Evolutionary conservation across 1,140 invertebrate species (phyloP), one percentile per base, ranked within the genome.

Genomic region (Helicoverpa armigera): DNA sequence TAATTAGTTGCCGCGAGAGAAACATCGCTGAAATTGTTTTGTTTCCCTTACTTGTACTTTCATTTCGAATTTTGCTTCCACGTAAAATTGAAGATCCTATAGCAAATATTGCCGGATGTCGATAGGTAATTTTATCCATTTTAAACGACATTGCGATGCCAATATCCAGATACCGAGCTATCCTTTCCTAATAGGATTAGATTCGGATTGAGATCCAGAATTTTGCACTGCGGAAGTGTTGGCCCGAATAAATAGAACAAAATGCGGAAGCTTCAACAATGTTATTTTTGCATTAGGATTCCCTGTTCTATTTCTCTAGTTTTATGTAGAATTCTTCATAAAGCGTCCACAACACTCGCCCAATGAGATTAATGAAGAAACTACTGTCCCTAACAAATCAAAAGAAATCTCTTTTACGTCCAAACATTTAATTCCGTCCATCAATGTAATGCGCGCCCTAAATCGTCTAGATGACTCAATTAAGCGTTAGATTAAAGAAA

Each of bases 401-500:
- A 48, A 67, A 67, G 63, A 65, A 65, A 43, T 65, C 31, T 65
- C 63, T 48, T 48, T 50, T 48, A 50, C 63, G 63, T 67, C 58
- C 43, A 18, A 16, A 50, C 63, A 67, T 69, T 69, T 69, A 50
- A 50, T 50, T 69, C 65, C 3, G 65, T 23, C 43, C 65, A 69
- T 69, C 65, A 69, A 69, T 50, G 65, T 50, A 51, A 69, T 69
- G 16, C 29, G n/a, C n/a, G 35, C 14, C 60, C 60, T 76, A 63
- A 76, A 76, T 76, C 58, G 43, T 50, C 73, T 69, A 23, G 35
- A 60, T 75, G 54, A 48, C 43, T 76, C 74, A 76, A 76, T 76
- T 61, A 76, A 76, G 60, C 23, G 74, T 51, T 23, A 63, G 74
- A 76, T 76, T 76, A 76, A 76, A 76, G 74, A 76, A 76, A 77